phyloP scores from a whole-genome alignment of 2,888 invertebrate genomes.

The Camponotus fellah region DNA sequence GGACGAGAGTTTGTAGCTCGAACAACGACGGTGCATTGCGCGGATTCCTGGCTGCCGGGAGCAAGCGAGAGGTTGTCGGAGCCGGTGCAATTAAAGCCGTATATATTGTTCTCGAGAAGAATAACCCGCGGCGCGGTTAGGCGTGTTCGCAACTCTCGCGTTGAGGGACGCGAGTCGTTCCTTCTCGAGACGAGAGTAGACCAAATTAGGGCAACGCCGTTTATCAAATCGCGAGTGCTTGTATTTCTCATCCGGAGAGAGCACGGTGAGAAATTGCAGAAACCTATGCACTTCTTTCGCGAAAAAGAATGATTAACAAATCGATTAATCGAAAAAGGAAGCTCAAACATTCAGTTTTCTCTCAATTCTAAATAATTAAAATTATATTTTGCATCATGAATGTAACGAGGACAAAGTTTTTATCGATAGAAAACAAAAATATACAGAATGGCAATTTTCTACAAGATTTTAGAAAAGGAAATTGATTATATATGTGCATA shows the following conservation, averaged over 20 bases:
- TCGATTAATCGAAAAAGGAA: conserved; percentile 4
- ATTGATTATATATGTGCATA: background rate
- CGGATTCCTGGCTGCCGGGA: conserved; percentile 63
- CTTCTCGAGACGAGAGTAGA: conserved; percentile 31
- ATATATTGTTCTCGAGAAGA: conserved; percentile 64
- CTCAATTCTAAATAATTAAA: background rate
- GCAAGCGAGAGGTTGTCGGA: conserved; percentile 55
- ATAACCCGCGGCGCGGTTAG: conserved; percentile 47
- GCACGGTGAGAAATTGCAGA: conserved; percentile 16
- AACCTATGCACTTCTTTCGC: background rate
- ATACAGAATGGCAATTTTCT: background rate
- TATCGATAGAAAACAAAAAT: background rate
- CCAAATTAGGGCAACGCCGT: conserved; percentile 45
- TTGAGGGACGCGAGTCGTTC: conserved; percentile 23
- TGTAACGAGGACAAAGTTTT: background rate
- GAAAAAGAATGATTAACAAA: background rate
- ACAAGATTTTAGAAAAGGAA: background rate
- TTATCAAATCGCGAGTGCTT: conserved; percentile 35
- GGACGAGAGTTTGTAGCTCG: conserved; percentile 58
- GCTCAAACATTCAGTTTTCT: background rate
- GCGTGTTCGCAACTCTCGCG: conserved; percentile 34
- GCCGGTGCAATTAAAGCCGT: conserved; percentile 68
- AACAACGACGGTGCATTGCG: conserved; percentile 60
- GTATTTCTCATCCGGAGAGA: background rate
- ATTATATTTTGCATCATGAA: conserved; percentile 5